Conservation (phyloP, 1,140 invertebrate genomes). For the Pseudomyrmex dendroicus region DNA sequence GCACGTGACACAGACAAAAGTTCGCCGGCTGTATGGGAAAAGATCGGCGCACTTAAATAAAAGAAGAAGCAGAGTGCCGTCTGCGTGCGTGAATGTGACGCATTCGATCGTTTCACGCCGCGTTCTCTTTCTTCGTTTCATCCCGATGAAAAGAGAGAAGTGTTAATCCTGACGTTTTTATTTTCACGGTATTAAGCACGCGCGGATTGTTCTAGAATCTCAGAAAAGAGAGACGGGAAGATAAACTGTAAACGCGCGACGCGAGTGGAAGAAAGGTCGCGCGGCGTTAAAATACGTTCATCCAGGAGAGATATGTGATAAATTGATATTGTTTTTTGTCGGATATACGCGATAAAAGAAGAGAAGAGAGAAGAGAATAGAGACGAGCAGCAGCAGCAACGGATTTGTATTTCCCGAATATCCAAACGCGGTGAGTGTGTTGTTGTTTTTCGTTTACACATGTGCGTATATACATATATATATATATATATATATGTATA, state of each 20-base stretch:
- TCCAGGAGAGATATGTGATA: conserved; percentile 20
- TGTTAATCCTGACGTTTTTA: conserved; percentile 1
- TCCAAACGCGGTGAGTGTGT: conserved; percentile 64
- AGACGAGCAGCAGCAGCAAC: background rate
- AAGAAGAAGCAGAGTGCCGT: background rate
- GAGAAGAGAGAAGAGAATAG: background rate
- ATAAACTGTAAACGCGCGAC: conserved; percentile 23
- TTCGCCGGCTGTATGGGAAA: background rate
- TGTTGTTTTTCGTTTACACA: conserved; percentile 30
- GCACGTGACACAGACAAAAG: conserved; percentile 35
- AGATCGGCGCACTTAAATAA: conserved; percentile 8
- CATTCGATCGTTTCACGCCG: conserved; percentile 19
- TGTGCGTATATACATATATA: no score
- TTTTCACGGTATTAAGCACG: background rate
- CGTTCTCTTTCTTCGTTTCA: background rate
- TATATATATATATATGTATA: background rate
- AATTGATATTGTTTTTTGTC: conserved; percentile 61
- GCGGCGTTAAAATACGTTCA: background rate
- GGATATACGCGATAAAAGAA: conserved; percentile 38
- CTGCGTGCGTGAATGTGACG: conserved; percentile 39
- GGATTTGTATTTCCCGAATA: conserved; percentile 41
- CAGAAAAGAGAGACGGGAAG: no score
- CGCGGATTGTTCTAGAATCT: background rate
- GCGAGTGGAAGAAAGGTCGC: background rate
- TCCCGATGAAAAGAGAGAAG: conserved; percentile 34